phyloP scores from a whole-genome alignment of 2,797 vertebrate genomes.

The Chanos chanos region DNA sequence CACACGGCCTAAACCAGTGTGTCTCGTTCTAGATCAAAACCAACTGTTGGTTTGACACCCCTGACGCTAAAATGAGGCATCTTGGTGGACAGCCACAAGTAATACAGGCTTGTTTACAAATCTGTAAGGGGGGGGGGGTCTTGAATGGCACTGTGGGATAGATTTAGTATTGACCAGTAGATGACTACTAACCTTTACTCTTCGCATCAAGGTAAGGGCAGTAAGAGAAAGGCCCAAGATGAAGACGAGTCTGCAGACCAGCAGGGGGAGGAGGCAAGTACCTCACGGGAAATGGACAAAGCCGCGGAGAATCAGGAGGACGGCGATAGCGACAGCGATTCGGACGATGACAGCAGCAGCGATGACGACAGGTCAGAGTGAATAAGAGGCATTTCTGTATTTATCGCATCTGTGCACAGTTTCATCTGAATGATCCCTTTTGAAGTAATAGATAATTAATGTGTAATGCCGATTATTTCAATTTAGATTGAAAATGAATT shows the following conservation, averaged over 20 bases:
- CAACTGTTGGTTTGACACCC: no score
- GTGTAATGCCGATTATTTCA: no score
- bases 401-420: no score
- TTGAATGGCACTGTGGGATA: neutral
- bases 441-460: no score
- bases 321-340: slow-evolving; percentile 60
- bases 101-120: no score
- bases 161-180: neutral
- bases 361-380: slow-evolving; percentile 78
- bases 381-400: neutral
- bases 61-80: no score
- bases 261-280: slow-evolving; percentile 46
- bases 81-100: no score
- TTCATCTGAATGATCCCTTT: no score
- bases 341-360: slow-evolving; percentile 68
- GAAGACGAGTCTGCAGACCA: slow-evolving; percentile 7
- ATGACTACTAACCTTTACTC: neutral
- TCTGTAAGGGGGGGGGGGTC: no score
- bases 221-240: slow-evolving; percentile 65
- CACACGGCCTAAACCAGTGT: no score
- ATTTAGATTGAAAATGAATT: no score
- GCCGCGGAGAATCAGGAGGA: neutral
- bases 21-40: no score
- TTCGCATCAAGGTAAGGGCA: slow-evolving; percentile 53
- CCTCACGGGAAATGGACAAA: slow-evolving; percentile 48